phyloP scores from a whole-genome alignment of 2,888 invertebrate genomes.

The Sisyra nigra region DNA sequence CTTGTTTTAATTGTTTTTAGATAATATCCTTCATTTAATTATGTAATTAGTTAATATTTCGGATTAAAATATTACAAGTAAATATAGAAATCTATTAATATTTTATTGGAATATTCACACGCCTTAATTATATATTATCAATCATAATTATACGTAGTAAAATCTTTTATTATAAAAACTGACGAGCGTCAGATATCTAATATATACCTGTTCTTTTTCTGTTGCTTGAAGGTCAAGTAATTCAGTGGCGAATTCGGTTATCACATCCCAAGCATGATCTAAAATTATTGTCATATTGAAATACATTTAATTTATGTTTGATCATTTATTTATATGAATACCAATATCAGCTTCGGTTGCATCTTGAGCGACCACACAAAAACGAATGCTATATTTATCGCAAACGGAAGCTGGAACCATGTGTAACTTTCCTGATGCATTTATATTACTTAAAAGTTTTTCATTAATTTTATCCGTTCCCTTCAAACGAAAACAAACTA shows the following conservation, averaged over 20 bases:
- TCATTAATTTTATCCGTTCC: conserved; percentile 73
- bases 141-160: background rate
- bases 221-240: conserved; percentile 48
- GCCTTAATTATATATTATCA: background rate
- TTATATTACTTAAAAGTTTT: conserved; percentile 78
- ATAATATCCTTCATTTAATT: too few relatives aligned
- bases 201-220: conserved; percentile 40
- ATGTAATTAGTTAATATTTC: background rate
- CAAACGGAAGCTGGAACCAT: conserved; percentile 92
- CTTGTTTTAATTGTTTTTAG: too few relatives aligned
- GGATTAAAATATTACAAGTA: background rate
- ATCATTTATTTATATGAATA: conserved; percentile 17
- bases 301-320: background rate
- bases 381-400: conserved; percentile 81
- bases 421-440: conserved; percentile 88
- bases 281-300: conserved; percentile 15
- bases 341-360: conserved; percentile 72
- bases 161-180: background rate
- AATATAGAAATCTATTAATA: background rate
- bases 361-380: conserved; percentile 85
- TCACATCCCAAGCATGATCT: conserved; percentile 76
- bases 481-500: conserved; percentile 81
- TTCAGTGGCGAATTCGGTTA: conserved; percentile 65
- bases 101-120: background rate
- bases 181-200: background rate